Evolutionary conservation across 2,888 invertebrate genomes (phyloP), one percentile per base, ranked within the genome.

Genomic region (Dryobota labecula): DNA sequence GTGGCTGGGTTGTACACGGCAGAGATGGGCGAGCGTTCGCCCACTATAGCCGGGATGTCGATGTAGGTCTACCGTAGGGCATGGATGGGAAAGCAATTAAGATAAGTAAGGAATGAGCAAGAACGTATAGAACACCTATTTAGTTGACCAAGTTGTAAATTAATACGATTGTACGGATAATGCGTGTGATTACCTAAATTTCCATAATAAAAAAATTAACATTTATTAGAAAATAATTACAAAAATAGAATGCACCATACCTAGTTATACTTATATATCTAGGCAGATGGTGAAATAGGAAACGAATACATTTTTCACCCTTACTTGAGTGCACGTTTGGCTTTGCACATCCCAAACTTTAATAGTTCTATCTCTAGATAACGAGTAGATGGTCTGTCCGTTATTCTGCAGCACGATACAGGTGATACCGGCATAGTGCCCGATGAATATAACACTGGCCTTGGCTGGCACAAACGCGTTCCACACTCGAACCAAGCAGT

Each of bases 341-440:
- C 96, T 96, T 57, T 96, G 94, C 36, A 98, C 95, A 87, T 98
- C 97, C 98, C 98, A 98, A 8, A 98, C 97, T 89, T 98, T 98
- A 79, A 98, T 97, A 82, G 92, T 92, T 86, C 97, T 97, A 86
- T 98, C 97, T 72, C 97, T 97, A 47, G 97, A 97, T 15, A 98
- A 93, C 69, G 98, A 98, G 90, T 98, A 98, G 47, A 98, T 93
- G 56, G 97, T 96, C 80, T 97, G 96, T 11, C 97, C 97, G 15
- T 91, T 90, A 76, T 97, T 96, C 93, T 98, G 97, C 70, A 98
- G 94, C 77, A 97, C 96, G 53, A 98, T 91, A 65, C 96, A 96
- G 30, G 96, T 96, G 81, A 98, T 96, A 18, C 97, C 97, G 2
- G 97, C 96, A 87, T 97, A 97, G 90, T 98, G 98, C 0, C 98